Base-by-base conservation (phyloP, 1,140 invertebrate species). In the Zaprionus davidi region DNA sequence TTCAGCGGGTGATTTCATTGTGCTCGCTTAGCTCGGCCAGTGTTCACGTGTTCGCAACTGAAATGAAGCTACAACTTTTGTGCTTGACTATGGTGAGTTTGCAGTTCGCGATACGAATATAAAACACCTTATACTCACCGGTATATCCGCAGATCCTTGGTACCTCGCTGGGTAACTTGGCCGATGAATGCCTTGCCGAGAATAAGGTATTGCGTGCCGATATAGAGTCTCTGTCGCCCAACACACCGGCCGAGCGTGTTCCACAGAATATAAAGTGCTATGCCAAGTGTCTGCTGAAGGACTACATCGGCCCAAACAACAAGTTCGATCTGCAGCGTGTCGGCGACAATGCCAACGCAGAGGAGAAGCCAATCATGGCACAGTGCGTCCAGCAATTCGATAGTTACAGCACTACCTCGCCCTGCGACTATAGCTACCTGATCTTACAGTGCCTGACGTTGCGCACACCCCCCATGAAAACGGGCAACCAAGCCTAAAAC, bases 391-490 rank as follows among this genome's bases (percentile, higher is more conserved):
- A n/a, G 12, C 13, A 68, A 2, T 51, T 31, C 13, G 69, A 78
- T 62, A 55, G 13, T 17, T 7, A 57, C n/a, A 60, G 12, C n/a
- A 24, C 15, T 13, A 44, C 31, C 0, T 44, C 13, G 11, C 41
- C 53, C 1, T 79, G 78, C 15, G 78, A 74, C 46, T 79, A 79
- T 71, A 59, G 69, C 12, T 79, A 78, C 38, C 46, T 73, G 22
- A 64, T 79, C 11, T 17, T 74, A 0, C 64, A 73, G 44, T 79
- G 78, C 17, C 46, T 78, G 24, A 68, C 41, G 11, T 13, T 60
- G 31, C 20, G 7, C 9, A 38, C 51, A 3, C 2, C 41, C 2
- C 41, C 41, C 24, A 41, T 34, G 5, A 4, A n/a, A 49, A 44
- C 36, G 17, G 11, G 31, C 31, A 34, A 11, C 31, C 9, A 34